These are phyloP conservation scores for Hemicordylus capensis DNA, from an alignment of 2,113 vertebrate species.

Conservation along the genomic window DNA sequence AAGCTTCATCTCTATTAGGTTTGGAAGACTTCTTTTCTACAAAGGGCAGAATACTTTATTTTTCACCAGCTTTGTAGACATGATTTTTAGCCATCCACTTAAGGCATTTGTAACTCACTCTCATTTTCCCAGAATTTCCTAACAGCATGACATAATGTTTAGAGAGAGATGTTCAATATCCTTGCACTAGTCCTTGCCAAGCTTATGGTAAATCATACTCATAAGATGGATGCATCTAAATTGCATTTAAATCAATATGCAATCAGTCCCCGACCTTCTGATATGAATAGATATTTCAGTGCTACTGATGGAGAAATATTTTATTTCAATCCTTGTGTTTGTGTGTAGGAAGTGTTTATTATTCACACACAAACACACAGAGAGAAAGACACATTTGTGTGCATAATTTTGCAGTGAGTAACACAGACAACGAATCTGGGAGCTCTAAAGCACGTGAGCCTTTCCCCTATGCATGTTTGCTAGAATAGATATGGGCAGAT, in stretches of 20 bases:
- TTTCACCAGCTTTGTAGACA: background rate
- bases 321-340: background rate
- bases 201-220: slow-evolving; percentile 36
- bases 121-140: slow-evolving; percentile 22
- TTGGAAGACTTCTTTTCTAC: background rate
- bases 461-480: too few relatives aligned
- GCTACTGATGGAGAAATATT: background rate
- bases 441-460: background rate
- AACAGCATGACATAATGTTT: background rate
- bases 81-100: slow-evolving; percentile 1
- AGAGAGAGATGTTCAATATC: background rate
- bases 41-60: background rate
- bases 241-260: slow-evolving; percentile 49
- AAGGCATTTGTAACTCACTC: background rate
- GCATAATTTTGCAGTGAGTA: background rate
- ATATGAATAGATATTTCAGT: slow-evolving; percentile 23
- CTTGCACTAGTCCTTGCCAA: background rate
- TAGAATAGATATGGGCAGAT: background rate
- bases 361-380: background rate
- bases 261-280: slow-evolving; percentile 36
- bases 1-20: background rate
- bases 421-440: background rate
- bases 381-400: background rate
- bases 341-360: background rate
- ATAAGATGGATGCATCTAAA: slow-evolving; percentile 26